These are phyloP conservation scores for Drosophila atroscutellata DNA, from an alignment of 2,888 invertebrate genomes.

Conservation along the genomic window DNA sequence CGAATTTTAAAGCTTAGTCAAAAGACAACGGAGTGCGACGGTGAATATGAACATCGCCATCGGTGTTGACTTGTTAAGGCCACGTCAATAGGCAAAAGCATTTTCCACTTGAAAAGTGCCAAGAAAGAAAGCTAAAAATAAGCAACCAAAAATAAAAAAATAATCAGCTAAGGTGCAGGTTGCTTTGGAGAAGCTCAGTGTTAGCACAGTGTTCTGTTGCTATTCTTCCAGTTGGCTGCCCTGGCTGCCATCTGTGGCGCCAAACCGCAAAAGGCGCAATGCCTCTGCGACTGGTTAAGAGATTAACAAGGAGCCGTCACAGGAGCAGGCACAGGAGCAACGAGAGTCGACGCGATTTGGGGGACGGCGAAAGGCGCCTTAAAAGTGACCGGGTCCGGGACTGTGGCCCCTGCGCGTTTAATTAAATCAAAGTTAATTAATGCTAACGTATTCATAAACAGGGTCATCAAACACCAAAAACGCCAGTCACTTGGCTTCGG, in stretches of 20 bases:
- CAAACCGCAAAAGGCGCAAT: constrained; percentile 75
- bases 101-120: constrained; percentile 81
- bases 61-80: constrained; percentile 67
- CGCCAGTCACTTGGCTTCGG: constrained; percentile 35
- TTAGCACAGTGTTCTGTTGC: constrained; percentile 30
- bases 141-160: constrained; percentile 27
- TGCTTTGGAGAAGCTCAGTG: constrained; percentile 16
- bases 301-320: constrained; percentile 62
- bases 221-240: constrained; percentile 67
- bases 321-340: constrained; percentile 24
- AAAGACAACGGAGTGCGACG: constrained; percentile 42
- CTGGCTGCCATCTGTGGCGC: constrained; percentile 63
- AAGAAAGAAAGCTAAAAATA: constrained; percentile 50
- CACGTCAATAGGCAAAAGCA: constrained; percentile 76
- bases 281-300: constrained; percentile 65
- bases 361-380: constrained; percentile 42
- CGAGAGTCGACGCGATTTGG: background rate
- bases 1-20: constrained; percentile 36
- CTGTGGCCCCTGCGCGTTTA: constrained; percentile 63
- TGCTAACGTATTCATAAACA: constrained; percentile 82
- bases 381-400: constrained; percentile 54
- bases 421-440: constrained; percentile 84
- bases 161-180: constrained; percentile 23
- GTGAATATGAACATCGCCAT: constrained; percentile 34
- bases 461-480: constrained; percentile 76